phyloP scores from a whole-genome alignment of 2,113 vertebrate species.

The Cygnus buccinator region DNA sequence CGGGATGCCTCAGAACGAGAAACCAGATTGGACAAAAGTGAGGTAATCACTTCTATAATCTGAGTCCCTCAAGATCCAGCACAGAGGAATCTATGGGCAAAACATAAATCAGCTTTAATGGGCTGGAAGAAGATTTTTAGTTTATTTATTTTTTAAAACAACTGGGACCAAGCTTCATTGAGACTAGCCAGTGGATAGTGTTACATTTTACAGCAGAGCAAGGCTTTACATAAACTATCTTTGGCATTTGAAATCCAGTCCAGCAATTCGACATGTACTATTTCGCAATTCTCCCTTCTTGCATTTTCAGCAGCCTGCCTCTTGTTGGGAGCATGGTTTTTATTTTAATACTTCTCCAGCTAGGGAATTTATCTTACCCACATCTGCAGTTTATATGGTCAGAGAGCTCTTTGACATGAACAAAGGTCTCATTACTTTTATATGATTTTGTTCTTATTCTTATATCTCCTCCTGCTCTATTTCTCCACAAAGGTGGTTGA shows the following conservation, averaged over 20 bases:
- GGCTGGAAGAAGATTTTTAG: constrained; percentile 76
- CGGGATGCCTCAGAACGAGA: constrained; percentile 28
- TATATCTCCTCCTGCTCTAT: constrained; percentile 47
- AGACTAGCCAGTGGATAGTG: constrained; percentile 76
- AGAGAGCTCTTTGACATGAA: constrained; percentile 55
- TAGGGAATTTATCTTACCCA: constrained; percentile 60
- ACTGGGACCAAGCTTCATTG: constrained; percentile 70
- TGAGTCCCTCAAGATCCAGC: constrained; percentile 49
- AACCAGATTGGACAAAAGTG: constrained; percentile 55
- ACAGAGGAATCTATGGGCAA: constrained; percentile 63
- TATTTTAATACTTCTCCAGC: constrained; percentile 62
- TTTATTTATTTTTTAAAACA: constrained; percentile 82
- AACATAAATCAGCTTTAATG: constrained; percentile 76
- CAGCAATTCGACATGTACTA: constrained; percentile 80
- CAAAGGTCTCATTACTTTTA: constrained; percentile 70
- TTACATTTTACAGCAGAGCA: constrained; percentile 80
- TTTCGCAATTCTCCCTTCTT: constrained; percentile 72
- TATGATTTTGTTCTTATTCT: constrained; percentile 57
- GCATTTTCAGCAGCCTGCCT: constrained; percentile 70
- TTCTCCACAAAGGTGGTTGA: constrained; percentile 46
- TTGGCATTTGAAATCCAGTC: constrained; percentile 79
- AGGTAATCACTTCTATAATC: constrained; percentile 61
- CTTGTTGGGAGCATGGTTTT: constrained; percentile 56
- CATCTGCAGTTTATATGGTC: constrained; percentile 72
- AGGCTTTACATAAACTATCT: constrained; percentile 82